These are phyloP conservation scores for Urocyon cinereoargenteus DNA, from an alignment of 2,797 vertebrate species.

Conservation along the genomic window DNA sequence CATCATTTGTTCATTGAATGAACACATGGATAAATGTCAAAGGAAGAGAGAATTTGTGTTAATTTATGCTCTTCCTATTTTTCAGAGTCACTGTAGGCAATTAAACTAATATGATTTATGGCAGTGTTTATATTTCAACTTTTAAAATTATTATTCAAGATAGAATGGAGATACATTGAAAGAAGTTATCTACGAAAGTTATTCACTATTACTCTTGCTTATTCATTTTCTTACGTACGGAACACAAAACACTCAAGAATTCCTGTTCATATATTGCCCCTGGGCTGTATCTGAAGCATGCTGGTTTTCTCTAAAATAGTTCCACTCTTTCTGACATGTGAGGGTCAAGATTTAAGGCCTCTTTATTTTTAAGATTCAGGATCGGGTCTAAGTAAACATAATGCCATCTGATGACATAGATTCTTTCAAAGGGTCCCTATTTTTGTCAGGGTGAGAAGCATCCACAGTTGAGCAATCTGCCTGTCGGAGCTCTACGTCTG, in stretches of 20 bases:
- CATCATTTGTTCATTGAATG: not conserved
- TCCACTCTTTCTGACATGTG: not conserved
- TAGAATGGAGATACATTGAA: not conserved
- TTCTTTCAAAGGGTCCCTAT: not conserved
- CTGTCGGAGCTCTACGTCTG: not conserved
- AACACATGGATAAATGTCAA: not conserved
- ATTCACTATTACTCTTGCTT: not conserved
- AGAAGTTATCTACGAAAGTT: not conserved
- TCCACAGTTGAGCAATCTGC: not conserved
- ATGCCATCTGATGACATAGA: not conserved
- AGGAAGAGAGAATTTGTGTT: not conserved
- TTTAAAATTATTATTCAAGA: not conserved
- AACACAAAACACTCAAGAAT: not conserved
- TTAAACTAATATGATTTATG: not conserved
- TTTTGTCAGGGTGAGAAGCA: not conserved
- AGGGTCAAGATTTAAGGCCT: constrained; percentile 50
- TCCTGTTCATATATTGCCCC: not conserved
- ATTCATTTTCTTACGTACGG: not conserved
- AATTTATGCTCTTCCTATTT: not conserved
- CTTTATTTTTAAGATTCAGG: constrained; percentile 56
- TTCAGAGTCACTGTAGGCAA: not conserved
- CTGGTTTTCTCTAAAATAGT: not conserved
- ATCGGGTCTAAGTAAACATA: not conserved
- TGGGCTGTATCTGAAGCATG: not conserved
- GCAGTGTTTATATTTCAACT: not conserved